Conservation (phyloP, 1,140 invertebrate genomes). For the Trichomalopsis sarcophagae region DNA sequence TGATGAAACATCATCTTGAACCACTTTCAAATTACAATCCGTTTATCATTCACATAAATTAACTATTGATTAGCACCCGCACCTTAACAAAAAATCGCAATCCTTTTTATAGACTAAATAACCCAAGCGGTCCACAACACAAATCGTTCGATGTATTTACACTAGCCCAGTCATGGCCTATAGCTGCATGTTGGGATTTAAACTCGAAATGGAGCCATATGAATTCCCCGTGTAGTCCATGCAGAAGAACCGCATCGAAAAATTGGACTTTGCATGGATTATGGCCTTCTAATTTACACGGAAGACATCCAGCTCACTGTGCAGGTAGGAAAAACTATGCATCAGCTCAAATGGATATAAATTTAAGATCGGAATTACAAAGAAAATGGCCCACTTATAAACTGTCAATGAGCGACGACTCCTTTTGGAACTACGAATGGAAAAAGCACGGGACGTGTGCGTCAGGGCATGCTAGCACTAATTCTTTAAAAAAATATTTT, state of each 20-base stretch:
- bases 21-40: no score
- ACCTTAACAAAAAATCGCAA: neutral
- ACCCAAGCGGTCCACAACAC: no score
- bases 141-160: neutral
- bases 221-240: neutral
- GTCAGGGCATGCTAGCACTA: neutral
- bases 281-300: neutral
- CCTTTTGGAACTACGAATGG: neutral
- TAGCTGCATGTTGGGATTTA: neutral
- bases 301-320: neutral
- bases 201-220: neutral
- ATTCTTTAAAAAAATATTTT: slow-evolving; percentile 15
- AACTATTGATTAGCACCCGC: neutral
- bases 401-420: neutral
- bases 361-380: neutral
- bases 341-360: no score
- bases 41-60: no score
- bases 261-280: slow-evolving; percentile 35
- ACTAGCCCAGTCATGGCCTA: neutral
- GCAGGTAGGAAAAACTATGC: no score
- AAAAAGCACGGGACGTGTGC: slow-evolving; percentile 17
- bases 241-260: neutral
- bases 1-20: no score
- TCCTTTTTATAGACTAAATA: no score
- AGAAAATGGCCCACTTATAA: neutral